Percentiles rank a stretch among this genome's conserved stretches.
Conservation (phyloP, 2,797 vertebrate species). For the Trachops cirrhosus region DNA sequence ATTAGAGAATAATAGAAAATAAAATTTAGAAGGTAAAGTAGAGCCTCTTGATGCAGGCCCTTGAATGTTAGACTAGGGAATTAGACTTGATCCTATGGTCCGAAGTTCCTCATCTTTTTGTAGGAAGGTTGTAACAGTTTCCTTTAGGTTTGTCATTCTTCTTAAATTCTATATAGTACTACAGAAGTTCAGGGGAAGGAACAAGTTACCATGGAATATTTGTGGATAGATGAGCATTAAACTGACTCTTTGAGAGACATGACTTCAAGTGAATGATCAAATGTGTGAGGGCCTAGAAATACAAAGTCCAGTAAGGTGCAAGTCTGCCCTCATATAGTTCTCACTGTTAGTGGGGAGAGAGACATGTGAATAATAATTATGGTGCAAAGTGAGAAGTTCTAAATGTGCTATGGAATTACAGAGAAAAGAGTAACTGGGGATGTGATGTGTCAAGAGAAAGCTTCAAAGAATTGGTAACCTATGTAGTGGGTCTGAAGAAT, state of each 20-base stretch:
- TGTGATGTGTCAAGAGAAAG: not conserved
- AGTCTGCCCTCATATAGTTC: not conserved
- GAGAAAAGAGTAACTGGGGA: not conserved
- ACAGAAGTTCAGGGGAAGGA: not conserved
- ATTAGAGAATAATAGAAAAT: constrained; percentile 29
- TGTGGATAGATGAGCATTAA: not conserved
- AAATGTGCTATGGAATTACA: not conserved
- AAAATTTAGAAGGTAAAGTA: not conserved
- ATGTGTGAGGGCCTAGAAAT: not conserved
- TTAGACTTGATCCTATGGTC: not conserved
- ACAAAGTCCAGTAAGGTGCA: not conserved
- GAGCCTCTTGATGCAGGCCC: not conserved
- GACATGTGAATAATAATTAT: not conserved
- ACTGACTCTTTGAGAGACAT: not conserved
- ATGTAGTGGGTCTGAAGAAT: not conserved
- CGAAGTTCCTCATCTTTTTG: not conserved
- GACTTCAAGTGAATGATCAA: not conserved
- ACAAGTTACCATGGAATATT: not conserved
- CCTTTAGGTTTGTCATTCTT: not conserved
- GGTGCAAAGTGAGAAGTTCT: not conserved
- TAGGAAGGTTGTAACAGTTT: constrained; percentile 14
- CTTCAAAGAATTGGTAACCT: not conserved
- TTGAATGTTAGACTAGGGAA: not conserved
- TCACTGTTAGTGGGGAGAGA: not conserved
- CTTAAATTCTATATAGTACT: not conserved